phyloP scores from a whole-genome alignment of 1,140 invertebrate species.

The Lepidurus couesii region DNA sequence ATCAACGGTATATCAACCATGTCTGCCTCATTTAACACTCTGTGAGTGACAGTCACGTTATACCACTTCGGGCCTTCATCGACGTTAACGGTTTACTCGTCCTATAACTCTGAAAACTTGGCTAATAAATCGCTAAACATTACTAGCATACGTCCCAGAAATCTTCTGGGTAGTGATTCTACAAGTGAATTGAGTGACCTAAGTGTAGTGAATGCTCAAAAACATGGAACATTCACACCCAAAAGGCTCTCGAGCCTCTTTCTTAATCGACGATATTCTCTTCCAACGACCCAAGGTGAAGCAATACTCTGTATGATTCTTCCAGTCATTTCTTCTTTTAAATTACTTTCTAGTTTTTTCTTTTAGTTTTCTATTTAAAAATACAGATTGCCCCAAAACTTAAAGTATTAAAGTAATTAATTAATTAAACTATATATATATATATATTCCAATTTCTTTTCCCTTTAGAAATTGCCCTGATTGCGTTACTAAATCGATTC shows the following conservation, averaged over 20 bases:
- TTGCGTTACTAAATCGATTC: too few relatives aligned
- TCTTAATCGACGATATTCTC: slow-evolving; percentile 74
- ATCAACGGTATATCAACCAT: not conserved
- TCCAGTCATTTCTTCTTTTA: too few relatives aligned
- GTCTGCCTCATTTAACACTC: not conserved
- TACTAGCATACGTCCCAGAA: too few relatives aligned
- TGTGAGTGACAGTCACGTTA: not conserved
- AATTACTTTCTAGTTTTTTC: too few relatives aligned
- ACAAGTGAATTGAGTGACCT: not conserved
- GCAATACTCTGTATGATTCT: not conserved
- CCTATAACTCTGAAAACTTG: not conserved
- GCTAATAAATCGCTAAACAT: too few relatives aligned
- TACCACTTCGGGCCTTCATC: not conserved
- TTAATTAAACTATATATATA: too few relatives aligned
- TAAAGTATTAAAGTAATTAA: too few relatives aligned
- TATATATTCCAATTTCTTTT: too few relatives aligned
- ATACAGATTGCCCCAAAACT: too few relatives aligned
- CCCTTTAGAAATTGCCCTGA: too few relatives aligned
- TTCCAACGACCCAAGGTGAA: slow-evolving; percentile 52
- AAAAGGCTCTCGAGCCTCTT: slow-evolving; percentile 49
- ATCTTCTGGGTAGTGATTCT: not conserved
- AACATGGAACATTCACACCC: not conserved
- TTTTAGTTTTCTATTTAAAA: too few relatives aligned
- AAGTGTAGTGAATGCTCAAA: not conserved
- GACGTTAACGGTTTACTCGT: not conserved